phyloP scores from a whole-genome alignment of 2,888 invertebrate genomes.

The Diarsia rubi region DNA sequence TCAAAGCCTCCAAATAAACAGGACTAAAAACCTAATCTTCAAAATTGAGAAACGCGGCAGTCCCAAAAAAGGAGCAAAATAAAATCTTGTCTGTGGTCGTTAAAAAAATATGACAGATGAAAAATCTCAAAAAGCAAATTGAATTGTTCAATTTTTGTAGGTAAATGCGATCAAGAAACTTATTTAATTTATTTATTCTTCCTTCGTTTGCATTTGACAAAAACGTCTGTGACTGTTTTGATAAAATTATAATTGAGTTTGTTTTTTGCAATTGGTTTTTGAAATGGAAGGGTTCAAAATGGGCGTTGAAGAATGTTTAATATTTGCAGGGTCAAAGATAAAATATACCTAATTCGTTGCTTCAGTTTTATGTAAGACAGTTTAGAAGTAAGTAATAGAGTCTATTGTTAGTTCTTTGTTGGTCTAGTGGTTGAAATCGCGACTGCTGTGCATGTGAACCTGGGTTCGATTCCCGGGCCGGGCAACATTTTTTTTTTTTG shows the following conservation, averaged over 20 bases:
- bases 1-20: background rate
- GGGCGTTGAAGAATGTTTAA: background rate
- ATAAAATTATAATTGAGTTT: slow-evolving; percentile 62
- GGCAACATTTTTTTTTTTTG: too few relatives aligned
- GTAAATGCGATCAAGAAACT: slow-evolving; percentile 57
- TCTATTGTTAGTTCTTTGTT: background rate
- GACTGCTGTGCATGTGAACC: too few relatives aligned
- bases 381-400: background rate
- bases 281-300: slow-evolving; percentile 28
- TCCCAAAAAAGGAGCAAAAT: slow-evolving; percentile 12
- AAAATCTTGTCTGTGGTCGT: background rate
- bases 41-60: background rate
- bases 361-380: background rate
- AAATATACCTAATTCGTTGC: background rate
- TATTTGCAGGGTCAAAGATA: background rate
- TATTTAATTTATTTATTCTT: slow-evolving; percentile 61
- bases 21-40: background rate
- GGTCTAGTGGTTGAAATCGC: too few relatives aligned
- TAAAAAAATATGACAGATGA: slow-evolving; percentile 37
- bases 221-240: slow-evolving; percentile 52
- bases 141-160: slow-evolving; percentile 58
- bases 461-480: too few relatives aligned
- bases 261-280: slow-evolving; percentile 47
- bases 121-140: slow-evolving; percentile 47
- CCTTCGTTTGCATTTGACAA: slow-evolving; percentile 54